A percentile compares a stretch with the other conserved stretches of the same genome.
These are phyloP conservation scores for Drosophila mercatorum DNA, from an alignment of 2,888 invertebrate genomes.

Conservation along the genomic window DNA sequence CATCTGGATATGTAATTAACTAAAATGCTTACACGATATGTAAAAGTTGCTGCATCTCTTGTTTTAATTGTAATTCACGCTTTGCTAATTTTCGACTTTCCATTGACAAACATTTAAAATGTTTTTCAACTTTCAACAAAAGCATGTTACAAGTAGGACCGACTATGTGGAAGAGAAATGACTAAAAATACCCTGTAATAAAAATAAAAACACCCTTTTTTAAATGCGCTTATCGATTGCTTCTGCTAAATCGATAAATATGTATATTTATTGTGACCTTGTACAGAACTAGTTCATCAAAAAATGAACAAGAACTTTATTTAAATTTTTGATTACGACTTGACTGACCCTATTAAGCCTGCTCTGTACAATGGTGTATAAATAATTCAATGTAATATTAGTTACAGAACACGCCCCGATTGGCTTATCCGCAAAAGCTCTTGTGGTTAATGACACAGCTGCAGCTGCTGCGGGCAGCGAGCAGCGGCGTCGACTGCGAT, in stretches of 20 bases:
- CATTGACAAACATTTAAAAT: constrained; percentile 74
- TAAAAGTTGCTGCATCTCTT: constrained; percentile 32
- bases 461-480: constrained; percentile 1
- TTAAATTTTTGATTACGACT: background rate
- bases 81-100: constrained; percentile 69
- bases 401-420: constrained; percentile 1
- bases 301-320: background rate
- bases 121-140: constrained; percentile 42
- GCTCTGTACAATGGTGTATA: background rate
- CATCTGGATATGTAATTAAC: constrained; percentile 19
- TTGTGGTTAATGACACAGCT: constrained; percentile 41
- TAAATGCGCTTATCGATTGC: background rate
- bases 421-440: background rate
- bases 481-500: constrained; percentile 10
- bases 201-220: background rate
- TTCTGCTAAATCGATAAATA: background rate
- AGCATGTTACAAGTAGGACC: constrained; percentile 4
- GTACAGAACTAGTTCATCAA: background rate
- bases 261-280: background rate
- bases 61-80: constrained; percentile 61
- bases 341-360: background rate
- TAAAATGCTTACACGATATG: constrained; percentile 34
- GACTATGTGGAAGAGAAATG: background rate
- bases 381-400: constrained; percentile 3
- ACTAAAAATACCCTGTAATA: background rate